Evolutionary conservation across 35 echinoderm and acorn worm species (phyloP), one percentile per base, ranked within the genome.

Genomic region (Apostichopus japonicus): DNA sequence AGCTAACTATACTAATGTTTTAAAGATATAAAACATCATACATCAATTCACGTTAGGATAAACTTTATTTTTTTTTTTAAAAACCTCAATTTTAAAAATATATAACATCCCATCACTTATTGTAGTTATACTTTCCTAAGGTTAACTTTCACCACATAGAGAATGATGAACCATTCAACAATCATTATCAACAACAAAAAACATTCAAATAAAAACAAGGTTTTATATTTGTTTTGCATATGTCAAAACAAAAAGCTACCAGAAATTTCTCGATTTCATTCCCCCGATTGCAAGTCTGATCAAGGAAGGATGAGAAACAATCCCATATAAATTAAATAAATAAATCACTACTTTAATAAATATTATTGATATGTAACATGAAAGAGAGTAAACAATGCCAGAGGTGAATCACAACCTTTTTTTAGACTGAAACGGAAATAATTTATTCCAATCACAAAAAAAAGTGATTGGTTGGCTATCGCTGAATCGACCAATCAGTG

Each of bases 271-370:
- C 11, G 3, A 75, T 75, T 75, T 75, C 7, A 19, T 19, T 23
- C 71, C 71, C 71, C 22, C 22, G 71, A n/a, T 75, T 75, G 71
- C 71, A 75, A 75, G n/a, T 19, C n/a, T 75, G 17, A 75, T 75
- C 63, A 67, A 67, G 63, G 71, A 75, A 75, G 71, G 16, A 75
- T 75, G 71, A 75, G 71, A 75, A 75, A 75, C 71, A 19, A 19
- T n/a, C 71, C 15, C 15, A 75, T 75, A 75, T 75, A 75, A 75
- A 75, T 75, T 19, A 75, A 75, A 75, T 75, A 75, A 75, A 75
- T 75, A 75, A 23, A 75, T 75, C 71, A 75, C 71, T 75, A 75
- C 71, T 75, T 75, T 19, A 75, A 75, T 75, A 75, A 75, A 75
- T 75, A 75, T 75, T 75, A 75, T 75, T 6, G 16, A 75, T 75